Evolutionary conservation across 2,113 vertebrate species (phyloP), one percentile per base, ranked within the genome.

Genomic region (Narcine bancroftii): DNA sequence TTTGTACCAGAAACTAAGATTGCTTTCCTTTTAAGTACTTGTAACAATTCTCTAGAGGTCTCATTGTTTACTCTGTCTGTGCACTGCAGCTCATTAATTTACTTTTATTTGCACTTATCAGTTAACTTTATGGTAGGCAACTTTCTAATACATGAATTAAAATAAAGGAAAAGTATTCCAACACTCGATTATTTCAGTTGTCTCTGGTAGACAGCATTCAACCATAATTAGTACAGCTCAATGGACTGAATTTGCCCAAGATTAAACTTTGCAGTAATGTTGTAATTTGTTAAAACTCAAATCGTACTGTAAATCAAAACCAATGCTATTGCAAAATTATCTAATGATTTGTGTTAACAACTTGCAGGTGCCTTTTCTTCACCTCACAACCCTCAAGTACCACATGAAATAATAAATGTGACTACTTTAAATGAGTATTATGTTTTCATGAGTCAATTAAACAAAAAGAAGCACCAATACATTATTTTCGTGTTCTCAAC

Each of bases 401-500:
- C 36, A 17, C 21, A 63, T 53, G 19, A 17, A 87, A n/a, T n/a
- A 60, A 85, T n/a, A 85, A 19, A 85, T 85, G 19, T 56, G 50
- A 85, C 33, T 36, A 33, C 36, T 50, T 42, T 13, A 69, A 69
- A 69, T 69, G 66, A 81, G 26, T 47, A 47, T 47, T 33, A 79
- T 9, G 53, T 87, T 87, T 60, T 63, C 53, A 87, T 87, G 53
- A 60, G 11, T 87, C 11, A 87, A 87, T 87, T 36, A n/a, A 87
- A 87, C n/a, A 9, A 87, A 87, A 87, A 24, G 13, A 36, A 75
- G 72, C 72, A 17, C n/a, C n/a, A 75, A 75, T 39, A 39, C 72
- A 75, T 75, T 75, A 1, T 39, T 36, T n/a, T 39, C 72, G 39
- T 13, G 72, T 75, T 75, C 72, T 13, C n/a, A 36, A 75, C n/a